Conservation (phyloP, 2,888 invertebrate species). For the Andricus curvator region DNA sequence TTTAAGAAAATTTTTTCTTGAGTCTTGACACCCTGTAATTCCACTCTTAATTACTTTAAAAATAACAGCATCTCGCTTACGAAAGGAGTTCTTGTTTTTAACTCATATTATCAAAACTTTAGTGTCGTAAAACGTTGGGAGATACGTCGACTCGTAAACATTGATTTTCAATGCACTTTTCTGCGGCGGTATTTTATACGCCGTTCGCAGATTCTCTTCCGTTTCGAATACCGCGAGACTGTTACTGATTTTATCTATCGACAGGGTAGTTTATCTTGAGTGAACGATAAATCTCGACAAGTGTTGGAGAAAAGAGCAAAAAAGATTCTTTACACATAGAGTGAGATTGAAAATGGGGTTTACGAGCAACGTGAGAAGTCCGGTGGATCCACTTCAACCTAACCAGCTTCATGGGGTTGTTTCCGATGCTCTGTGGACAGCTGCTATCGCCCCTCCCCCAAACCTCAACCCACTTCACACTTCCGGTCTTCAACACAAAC, state of each 20-base stretch:
- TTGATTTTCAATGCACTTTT: constrained; percentile 36
- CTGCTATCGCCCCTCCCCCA: constrained; percentile 36
- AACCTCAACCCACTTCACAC: neutral
- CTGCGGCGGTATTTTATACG: constrained; percentile 23
- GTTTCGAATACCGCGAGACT: constrained; percentile 29
- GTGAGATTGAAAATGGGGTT: constrained; percentile 45
- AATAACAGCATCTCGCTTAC: neutral
- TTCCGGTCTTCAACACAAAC: constrained; percentile 26
- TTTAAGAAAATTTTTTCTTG: too few species aligned
- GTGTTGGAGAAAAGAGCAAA: neutral
- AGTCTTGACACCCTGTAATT: neutral
- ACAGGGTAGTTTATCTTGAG: constrained; percentile 31
- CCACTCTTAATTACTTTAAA: neutral
- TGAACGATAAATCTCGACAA: constrained; percentile 35
- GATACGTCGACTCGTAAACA: constrained; percentile 37
- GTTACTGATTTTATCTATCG: constrained; percentile 35
- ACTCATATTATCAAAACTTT: constrained; percentile 1
- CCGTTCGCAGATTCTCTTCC: constrained; percentile 26
- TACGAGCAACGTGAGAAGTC: constrained; percentile 50
- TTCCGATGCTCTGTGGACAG: constrained; percentile 48
- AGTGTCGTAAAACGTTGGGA: constrained; percentile 23
- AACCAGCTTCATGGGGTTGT: constrained; percentile 56
- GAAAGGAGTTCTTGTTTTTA: constrained; percentile 11
- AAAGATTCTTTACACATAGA: neutral
- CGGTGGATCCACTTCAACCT: constrained; percentile 44